Percentiles rank a stretch among this genome's conserved stretches.
phyloP scores from a whole-genome alignment of 2,797 vertebrate species.

The Poecilia gillii region DNA sequence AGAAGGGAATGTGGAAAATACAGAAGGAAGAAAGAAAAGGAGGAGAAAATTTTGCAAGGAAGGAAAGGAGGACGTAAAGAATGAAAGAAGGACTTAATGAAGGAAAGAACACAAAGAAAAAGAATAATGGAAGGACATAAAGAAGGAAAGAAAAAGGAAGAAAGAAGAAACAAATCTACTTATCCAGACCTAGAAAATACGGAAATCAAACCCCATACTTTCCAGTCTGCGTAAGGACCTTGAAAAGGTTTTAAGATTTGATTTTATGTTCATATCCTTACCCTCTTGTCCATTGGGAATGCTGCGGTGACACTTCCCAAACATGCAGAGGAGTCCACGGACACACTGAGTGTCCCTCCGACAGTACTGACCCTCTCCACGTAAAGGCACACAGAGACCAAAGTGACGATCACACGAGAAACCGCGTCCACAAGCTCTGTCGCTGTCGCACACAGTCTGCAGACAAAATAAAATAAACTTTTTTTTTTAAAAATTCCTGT shows the following conservation, averaged over 20 bases:
- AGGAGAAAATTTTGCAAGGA: not conserved
- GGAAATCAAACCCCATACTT: not conserved
- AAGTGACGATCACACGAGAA: slow-evolving; percentile 89
- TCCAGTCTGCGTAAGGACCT: not conserved
- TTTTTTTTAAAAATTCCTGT: not conserved
- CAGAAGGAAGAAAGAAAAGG: not conserved
- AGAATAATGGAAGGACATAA: no score
- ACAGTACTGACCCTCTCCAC: slow-evolving; percentile 83
- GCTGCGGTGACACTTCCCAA: slow-evolving; percentile 86
- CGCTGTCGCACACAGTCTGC: slow-evolving; percentile 76
- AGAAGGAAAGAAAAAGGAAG: not conserved
- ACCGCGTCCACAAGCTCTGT: slow-evolving; percentile 78
- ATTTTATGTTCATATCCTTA: slow-evolving; percentile 47
- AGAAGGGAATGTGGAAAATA: not conserved
- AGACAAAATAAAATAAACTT: not conserved
- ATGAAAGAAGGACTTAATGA: not conserved
- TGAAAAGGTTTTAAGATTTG: not conserved
- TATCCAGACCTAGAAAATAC: not conserved
- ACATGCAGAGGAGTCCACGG: slow-evolving; percentile 86
- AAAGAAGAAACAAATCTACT: no score
- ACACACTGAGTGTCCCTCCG: slow-evolving; percentile 85
- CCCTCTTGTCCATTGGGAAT: slow-evolving; percentile 83
- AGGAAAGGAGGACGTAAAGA: not conserved
- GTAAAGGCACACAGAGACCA: slow-evolving; percentile 82
- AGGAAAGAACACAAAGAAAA: not conserved